Evolutionary conservation across 2,888 invertebrate genomes (phyloP), one percentile per base, ranked within the genome.

Genomic region (Magallana nippona): DNA sequence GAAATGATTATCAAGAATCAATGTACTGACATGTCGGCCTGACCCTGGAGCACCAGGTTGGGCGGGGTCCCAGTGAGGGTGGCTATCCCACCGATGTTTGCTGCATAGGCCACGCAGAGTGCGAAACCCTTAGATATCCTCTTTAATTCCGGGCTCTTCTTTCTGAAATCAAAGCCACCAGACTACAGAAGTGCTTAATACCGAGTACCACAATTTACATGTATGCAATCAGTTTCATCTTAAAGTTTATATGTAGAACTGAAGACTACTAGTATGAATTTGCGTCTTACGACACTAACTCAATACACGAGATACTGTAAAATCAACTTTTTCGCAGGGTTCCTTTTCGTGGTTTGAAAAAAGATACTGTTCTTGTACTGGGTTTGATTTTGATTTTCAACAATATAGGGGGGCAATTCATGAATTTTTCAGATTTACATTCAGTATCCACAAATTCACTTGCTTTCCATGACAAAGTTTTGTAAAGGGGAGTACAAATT

Each of bases 41-140:
- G 81, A 58, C 86, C 85, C 62, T 89, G 88, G 11, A 89, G 82
- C 0, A 89, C 87, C 11, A 89, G 83, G 79, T 89, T 89, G 3
- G 89, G 88, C 11, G 89, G 89, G 2, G 89, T 88, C 17, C 89
- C 89, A 15, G 88, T 88, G 2, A 89, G 78, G 11, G 89, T 89
- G 8, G 89, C 87, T 19, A 89, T 88, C 0, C 89, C 89, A 17
- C 89, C 89, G 2, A 86, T 71, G 32, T 88, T 89, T 0, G 89
- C 87, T 0, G 84, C 89, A 58, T 89, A 89, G 1, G 89, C 89
- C 10, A 89, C 88, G 57, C 83, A 55, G 3, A 89, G 60, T 2
- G 88, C 86, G 27, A 89, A 86, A 1, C 83, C 89, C 83, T 88
- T 89, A 62, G 87, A 15, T 58, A 79, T 79, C 56, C 27, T 19